Conservation (phyloP, 2,888 invertebrate genomes). For the Eupithecia inturbata region DNA sequence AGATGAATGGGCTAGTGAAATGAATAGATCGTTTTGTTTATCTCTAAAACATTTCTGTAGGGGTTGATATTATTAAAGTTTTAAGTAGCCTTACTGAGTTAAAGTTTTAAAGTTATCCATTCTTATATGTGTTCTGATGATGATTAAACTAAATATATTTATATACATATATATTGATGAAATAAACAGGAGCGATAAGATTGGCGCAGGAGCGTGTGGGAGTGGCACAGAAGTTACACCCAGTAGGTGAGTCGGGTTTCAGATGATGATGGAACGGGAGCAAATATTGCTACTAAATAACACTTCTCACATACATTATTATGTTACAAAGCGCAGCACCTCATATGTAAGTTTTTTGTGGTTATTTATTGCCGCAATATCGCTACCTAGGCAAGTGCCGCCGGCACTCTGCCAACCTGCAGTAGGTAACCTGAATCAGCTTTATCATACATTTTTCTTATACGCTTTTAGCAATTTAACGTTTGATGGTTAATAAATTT, state of each 20-base stretch:
- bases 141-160: not conserved
- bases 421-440: conserved; percentile 31
- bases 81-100: not conserved
- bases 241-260: no score
- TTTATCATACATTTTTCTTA: conserved; percentile 30
- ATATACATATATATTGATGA: no score
- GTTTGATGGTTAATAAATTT: not conserved
- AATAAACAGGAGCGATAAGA: not conserved
- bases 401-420: conserved; percentile 32
- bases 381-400: conserved; percentile 17
- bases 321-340: not conserved
- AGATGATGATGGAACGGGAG: no score
- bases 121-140: not conserved
- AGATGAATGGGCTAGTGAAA: conserved; percentile 32
- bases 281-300: not conserved
- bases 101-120: not conserved
- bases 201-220: no score
- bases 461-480: conserved; percentile 8
- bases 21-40: conserved; percentile 25
- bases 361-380: conserved; percentile 24
- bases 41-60: not conserved
- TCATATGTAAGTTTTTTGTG: not conserved
- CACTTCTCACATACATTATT: not conserved
- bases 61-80: not conserved
- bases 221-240: no score